Evolutionary conservation across 2,113 vertebrate species (phyloP).

Genomic region (Mastomys natalensis): DNA sequence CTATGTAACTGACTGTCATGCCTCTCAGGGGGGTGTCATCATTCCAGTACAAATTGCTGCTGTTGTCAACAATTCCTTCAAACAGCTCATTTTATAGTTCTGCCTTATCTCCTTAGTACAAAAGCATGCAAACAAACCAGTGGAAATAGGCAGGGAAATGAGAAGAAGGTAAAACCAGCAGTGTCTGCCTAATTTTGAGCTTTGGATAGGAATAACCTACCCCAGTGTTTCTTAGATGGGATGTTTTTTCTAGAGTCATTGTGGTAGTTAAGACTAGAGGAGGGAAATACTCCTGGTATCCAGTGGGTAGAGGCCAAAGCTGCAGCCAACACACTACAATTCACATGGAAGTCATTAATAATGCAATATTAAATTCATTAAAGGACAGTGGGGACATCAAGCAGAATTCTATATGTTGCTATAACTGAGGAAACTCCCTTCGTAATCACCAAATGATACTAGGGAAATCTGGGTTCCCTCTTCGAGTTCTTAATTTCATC

Average conservation of each 20-base stretch:
- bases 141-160: background rate
- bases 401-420: background rate
- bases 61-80: background rate
- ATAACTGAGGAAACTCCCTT: background rate
- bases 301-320: background rate
- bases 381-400: background rate
- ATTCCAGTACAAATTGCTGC: background rate
- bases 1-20: too few relatives aligned
- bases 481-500: background rate
- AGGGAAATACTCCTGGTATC: background rate
- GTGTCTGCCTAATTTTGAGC: background rate
- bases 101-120: background rate
- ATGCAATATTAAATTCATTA: background rate
- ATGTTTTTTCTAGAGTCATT: background rate
- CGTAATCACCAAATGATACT: background rate
- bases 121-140: background rate
- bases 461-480: background rate
- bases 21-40: too few relatives aligned
- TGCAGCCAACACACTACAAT: background rate
- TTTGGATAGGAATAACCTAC: background rate
- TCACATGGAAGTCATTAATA: background rate
- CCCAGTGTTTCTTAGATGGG: background rate
- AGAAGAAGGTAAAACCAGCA: background rate
- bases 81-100: background rate
- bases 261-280: background rate